Percentiles rank a stretch among this genome's conserved stretches.
Conservation (phyloP, 2,888 invertebrate genomes). For the Minunthozetes semirufus region DNA sequence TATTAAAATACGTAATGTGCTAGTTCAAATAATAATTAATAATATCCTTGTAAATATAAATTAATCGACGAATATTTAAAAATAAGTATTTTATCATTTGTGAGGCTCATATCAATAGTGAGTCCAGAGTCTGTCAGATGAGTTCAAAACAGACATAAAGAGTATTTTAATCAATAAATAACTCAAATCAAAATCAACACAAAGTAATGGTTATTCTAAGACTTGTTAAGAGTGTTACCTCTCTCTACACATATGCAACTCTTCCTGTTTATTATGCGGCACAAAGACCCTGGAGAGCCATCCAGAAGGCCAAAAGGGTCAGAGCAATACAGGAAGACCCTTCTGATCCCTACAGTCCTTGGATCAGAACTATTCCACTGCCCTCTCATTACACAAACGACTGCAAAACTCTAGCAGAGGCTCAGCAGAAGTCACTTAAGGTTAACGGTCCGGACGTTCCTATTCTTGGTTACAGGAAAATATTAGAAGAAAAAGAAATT, state of each 20-base stretch:
- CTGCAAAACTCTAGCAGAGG: constrained; percentile 52
- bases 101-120: no score
- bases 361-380: constrained; percentile 16
- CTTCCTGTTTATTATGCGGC: background rate
- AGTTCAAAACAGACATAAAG: no score
- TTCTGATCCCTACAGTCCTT: constrained; percentile 17
- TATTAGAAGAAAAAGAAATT: constrained; percentile 86
- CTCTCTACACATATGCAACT: constrained; percentile 18
- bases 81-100: no score
- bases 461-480: constrained; percentile 75
- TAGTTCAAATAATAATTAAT: no score
- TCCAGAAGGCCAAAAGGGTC: background rate
- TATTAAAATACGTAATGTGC: no score
- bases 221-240: no score
- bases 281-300: constrained; percentile 26
- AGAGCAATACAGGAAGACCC: constrained; percentile 16
- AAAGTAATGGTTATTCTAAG: no score
- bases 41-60: no score
- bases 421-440: constrained; percentile 70
- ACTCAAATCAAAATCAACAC: no score
- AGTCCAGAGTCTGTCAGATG: no score
- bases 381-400: constrained; percentile 8
- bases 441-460: constrained; percentile 67
- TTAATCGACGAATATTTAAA: no score
- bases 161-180: no score